Base-by-base conservation (phyloP, 2,797 vertebrate species). In the Pseudochaenichthys georgianus region DNA sequence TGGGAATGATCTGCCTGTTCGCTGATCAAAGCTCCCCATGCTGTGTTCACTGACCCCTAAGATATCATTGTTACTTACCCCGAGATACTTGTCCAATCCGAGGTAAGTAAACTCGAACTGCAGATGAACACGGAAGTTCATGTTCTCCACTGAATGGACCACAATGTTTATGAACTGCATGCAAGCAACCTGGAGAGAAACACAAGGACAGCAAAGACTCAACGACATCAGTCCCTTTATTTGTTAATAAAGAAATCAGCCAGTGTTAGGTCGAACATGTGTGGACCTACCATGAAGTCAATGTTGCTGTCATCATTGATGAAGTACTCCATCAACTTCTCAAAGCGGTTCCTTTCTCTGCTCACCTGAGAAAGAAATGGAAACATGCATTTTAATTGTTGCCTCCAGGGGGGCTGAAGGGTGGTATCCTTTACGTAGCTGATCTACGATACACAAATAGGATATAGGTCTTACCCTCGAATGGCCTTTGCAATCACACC, bases 151-250 rank as follows among this genome's bases (percentile, higher is more conserved):
- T 0, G 98, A 99, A 85, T 99, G 98, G 4, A 99, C 98, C 88
- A 99, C 97, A 0, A 99, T 99, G 93, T 99, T 99, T 79, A 99
- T 99, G 89, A 99, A 99, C 78, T 99, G 98, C 98, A 99, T 99
- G 86, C 97, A 99, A 57, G 98, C 98, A 84, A 99, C 98, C 98
- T 99, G 81, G 0, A 59, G 38, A 81, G 10, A 60, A 4, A 77
- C 34, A 28, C 6, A 11, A 11, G 9, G 43, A 9, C 9, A 6
- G 41, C 48, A 64, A 23, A 59, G 21, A 50, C 21, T 2, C 0
- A 28, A 17, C 19, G 21, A 16, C 21, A 61, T 3, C 12, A 46
- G 2, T n/a, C 5, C 7, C 4, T 61, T 58, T 46, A 58, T 51
- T 42, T 57, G 10, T 10, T 1, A 28, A 28, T 28, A 28, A n/a